These are phyloP conservation scores for Austrofundulus limnaeus DNA, from an alignment of 2,113 vertebrate genomes.

Conservation along the genomic window DNA sequence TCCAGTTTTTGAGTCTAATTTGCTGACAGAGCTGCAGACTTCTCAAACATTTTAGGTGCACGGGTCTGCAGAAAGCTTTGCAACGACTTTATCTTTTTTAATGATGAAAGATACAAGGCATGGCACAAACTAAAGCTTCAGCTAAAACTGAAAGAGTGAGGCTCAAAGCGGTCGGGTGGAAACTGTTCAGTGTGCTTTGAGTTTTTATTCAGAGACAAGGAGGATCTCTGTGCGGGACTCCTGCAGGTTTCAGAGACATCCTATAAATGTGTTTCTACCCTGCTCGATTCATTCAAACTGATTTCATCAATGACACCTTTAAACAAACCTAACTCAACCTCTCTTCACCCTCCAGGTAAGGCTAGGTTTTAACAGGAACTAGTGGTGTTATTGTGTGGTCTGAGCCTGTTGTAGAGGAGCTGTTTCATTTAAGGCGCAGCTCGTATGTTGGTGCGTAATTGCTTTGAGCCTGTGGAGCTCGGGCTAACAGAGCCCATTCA, in stretches of 20 bases:
- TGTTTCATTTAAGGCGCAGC: slow-evolving; percentile 36
- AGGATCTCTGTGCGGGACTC: background rate
- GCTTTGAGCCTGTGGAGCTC: slow-evolving; percentile 58
- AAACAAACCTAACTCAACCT: background rate
- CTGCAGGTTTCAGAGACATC: slow-evolving; percentile 9
- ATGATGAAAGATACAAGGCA: background rate
- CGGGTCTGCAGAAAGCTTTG: background rate
- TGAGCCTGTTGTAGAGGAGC: slow-evolving; percentile 4
- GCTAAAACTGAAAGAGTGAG: background rate
- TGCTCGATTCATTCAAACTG: too few relatives aligned
- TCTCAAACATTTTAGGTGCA: background rate
- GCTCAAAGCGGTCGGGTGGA: background rate
- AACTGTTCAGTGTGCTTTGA: background rate
- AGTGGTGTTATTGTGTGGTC: slow-evolving; percentile 22
- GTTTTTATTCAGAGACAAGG: slow-evolving; percentile 13
- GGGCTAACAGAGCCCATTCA: slow-evolving; percentile 60
- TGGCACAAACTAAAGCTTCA: background rate
- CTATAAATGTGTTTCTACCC: background rate
- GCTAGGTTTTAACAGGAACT: slow-evolving; percentile 5
- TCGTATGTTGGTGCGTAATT: slow-evolving; percentile 54
- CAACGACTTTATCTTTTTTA: background rate
- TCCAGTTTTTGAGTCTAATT: background rate
- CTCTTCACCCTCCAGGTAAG: background rate
- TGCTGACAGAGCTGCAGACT: background rate
- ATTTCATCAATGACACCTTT: background rate